Base-by-base conservation (phyloP, 1,140 invertebrate species). In the Procambarus virginalis region DNA sequence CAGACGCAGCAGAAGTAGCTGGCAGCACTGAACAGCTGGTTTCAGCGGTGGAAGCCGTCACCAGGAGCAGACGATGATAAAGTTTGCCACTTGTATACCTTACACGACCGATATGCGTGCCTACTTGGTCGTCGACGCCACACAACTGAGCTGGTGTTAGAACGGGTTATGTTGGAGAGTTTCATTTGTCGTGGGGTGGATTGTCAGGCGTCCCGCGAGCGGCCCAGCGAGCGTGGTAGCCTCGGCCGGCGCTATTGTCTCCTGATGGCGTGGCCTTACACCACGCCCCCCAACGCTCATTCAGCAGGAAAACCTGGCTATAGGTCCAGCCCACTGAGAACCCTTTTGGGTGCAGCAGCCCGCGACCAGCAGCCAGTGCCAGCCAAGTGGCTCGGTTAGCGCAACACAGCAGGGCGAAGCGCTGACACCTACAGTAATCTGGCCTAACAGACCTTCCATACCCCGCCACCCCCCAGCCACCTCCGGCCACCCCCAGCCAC, bases 171-270 rank as follows among this genome's bases (percentile, higher is more conserved):
- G 51, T 12, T 79, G 85, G 77, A 48, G 22, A 51, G 84, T 78
- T 80, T 70, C 85, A 73, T 81, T 81, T 81, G 85, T 87, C 76
- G 85, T 78, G 77, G 34, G 34, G 64, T 14, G 85, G 60, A 81
- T 87, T 87, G 80, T 87, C 85, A 73, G 85, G 77, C 85, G 85
- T 87, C 85, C 85, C 75, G 85, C n/a, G 85, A 76, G 85, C 77
- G 85, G 77, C 85, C 84, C 34, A 34, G 48, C 76, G 85, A 76
- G 85, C 85, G 85, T 86, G 85, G 76, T 75, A 86, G 75, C 85
- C 85, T 55, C 85, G 48, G 85, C 76, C 76, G 85, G 76, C 76
- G 76, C 77, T 87, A 80, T 87, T 87, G 85, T 87, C 76, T 87
- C 85, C 85, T 55, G 85, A 77, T 46, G 85, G 85, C 76, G 46